Evolutionary conservation across 2,113 vertebrate species (phyloP).

Genomic region (Lepisosteus osseus): DNA sequence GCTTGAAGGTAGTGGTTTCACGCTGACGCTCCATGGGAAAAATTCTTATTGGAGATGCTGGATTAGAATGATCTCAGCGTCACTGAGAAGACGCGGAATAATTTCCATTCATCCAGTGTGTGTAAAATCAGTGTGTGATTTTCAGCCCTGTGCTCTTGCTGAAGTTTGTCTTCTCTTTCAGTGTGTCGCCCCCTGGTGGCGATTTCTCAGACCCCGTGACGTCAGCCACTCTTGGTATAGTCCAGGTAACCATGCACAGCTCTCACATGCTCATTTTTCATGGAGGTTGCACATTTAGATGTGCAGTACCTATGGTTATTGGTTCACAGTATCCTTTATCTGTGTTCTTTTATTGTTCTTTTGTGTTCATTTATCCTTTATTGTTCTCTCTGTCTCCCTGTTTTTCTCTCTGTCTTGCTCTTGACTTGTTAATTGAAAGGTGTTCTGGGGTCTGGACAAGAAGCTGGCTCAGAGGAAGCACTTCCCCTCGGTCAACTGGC

Average conservation of each 20-base stretch:
- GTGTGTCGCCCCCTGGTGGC: conserved; percentile 94
- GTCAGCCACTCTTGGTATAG: conserved; percentile 94
- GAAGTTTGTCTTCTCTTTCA: conserved; percentile 45
- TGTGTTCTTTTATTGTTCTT: background rate
- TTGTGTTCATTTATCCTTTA: background rate
- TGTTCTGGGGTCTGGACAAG: conserved; percentile 98
- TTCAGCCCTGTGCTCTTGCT: no score
- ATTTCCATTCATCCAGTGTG: no score
- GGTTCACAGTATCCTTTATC: background rate
- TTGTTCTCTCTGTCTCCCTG: no score
- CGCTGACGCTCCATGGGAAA: background rate
- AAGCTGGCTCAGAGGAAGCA: conserved; percentile 97
- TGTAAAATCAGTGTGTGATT: no score
- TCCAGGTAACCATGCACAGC: conserved; percentile 68
- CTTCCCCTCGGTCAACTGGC: conserved; percentile 96
- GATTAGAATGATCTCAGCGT: no score
- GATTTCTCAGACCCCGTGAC: conserved; percentile 98
- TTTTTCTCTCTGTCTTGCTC: conserved; percentile 1
- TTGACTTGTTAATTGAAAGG: conserved; percentile 52
- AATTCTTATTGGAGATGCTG: no score
- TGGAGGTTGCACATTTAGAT: no score
- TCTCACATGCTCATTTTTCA: background rate
- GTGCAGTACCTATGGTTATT: no score
- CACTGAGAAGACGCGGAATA: no score
- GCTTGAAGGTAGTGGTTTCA: no score